Conservation (phyloP, 1,140 invertebrate species). For the Meloidogyne chitwoodi region DNA sequence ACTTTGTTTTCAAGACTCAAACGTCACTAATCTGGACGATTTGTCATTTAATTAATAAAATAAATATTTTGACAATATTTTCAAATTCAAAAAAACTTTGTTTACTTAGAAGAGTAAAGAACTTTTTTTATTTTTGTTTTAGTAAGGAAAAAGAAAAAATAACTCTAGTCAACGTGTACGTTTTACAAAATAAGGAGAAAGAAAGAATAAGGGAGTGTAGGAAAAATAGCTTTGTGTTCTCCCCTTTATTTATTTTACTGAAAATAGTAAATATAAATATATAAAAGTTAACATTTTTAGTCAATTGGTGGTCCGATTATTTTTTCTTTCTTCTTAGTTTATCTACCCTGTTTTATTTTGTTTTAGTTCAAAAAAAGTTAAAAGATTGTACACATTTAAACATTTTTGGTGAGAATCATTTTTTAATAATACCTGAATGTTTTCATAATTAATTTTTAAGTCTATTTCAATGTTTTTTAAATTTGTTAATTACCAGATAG, state of each 20-base stretch:
- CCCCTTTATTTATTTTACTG: background rate
- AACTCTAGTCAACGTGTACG: background rate
- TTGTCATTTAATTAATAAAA: too few relatives aligned
- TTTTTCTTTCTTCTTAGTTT: background rate
- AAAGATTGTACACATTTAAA: too few relatives aligned
- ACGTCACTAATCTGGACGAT: too few relatives aligned
- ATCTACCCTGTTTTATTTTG: background rate
- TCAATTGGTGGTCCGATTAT: constrained; percentile 3
- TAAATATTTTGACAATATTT: background rate
- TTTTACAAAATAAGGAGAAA: too few relatives aligned
- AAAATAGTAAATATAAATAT: too few relatives aligned
- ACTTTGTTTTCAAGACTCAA: too few relatives aligned
- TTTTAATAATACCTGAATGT: too few relatives aligned
- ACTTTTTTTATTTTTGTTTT: background rate
- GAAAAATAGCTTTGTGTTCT: background rate
- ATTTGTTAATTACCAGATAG: too few relatives aligned
- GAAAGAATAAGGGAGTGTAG: background rate
- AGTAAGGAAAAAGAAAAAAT: background rate
- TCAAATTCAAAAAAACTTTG: background rate
- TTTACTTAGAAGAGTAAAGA: background rate
- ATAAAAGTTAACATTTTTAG: background rate
- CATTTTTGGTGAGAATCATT: too few relatives aligned
- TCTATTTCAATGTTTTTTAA: too few relatives aligned
- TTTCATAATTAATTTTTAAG: too few relatives aligned
- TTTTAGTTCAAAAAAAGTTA: too few relatives aligned